Conservation (phyloP, 2,888 invertebrate species). For the Diabrotica balteata region DNA sequence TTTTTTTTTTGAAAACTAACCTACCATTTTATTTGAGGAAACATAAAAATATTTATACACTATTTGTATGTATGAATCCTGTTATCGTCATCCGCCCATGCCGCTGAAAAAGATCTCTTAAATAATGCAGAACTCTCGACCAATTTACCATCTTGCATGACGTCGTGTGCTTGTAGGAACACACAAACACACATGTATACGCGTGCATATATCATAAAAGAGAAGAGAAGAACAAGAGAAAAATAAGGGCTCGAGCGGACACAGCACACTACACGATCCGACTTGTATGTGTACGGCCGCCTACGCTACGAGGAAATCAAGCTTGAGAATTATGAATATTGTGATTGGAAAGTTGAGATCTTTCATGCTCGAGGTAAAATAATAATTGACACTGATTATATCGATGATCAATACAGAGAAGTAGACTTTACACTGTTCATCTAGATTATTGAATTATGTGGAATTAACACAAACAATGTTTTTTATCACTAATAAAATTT, state of each 20-base stretch:
- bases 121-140: conserved; percentile 41
- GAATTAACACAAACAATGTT: too few species aligned
- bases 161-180: conserved; percentile 42
- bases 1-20: too few species aligned
- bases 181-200: conserved; percentile 46
- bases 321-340: conserved; percentile 13
- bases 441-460: too few species aligned
- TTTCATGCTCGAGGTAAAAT: background rate
- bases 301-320: conserved; percentile 48
- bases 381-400: background rate
- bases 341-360: conserved; percentile 9
- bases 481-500: too few species aligned
- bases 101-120: conserved; percentile 27
- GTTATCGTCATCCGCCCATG: background rate
- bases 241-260: conserved; percentile 41
- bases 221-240: conserved; percentile 32
- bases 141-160: conserved; percentile 44
- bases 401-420: background rate
- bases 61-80: too few species aligned
- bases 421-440: background rate
- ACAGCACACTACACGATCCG: conserved; percentile 31
- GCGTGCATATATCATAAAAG: conserved; percentile 45
- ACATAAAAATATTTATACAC: too few species aligned
- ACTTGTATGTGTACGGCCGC: conserved; percentile 48
- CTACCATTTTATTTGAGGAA: too few species aligned